Evolutionary conservation across 2,797 vertebrate species (phyloP).

Genomic region (Malacoctenus gilli): DNA sequence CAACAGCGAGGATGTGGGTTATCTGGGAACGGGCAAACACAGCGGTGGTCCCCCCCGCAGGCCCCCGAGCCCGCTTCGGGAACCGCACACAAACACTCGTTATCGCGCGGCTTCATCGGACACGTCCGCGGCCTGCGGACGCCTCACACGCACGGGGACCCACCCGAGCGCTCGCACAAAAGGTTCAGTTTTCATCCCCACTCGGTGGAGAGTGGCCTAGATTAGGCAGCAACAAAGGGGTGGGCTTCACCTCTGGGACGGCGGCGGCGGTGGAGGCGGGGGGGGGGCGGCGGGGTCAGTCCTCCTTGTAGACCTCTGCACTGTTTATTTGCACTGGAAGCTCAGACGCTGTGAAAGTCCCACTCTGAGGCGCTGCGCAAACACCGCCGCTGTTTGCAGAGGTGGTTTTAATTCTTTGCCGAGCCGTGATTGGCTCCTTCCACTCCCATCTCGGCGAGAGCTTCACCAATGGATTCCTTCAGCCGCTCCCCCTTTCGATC

Average conservation of each 20-base stretch:
- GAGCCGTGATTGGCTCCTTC: conserved; percentile 75
- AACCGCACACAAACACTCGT: conserved; percentile 64
- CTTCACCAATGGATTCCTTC: conserved; percentile 65
- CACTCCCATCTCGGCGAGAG: conserved; percentile 61
- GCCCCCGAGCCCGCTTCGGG: conserved; percentile 60
- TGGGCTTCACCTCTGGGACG: conserved; percentile 74
- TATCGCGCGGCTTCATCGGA: conserved; percentile 72
- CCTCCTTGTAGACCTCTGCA: conserved; percentile 78
- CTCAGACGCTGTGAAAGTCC: conserved; percentile 82
- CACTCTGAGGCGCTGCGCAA: conserved; percentile 78
- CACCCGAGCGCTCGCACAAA: conserved; percentile 50
- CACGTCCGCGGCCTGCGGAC: conserved; percentile 43
- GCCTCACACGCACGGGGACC: conserved; percentile 22
- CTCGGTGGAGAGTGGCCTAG: conserved; percentile 75
- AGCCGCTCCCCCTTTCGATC: conserved; percentile 21
- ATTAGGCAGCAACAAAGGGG: conserved; percentile 83
- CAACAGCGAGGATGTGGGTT: conserved; percentile 70
- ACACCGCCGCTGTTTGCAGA: conserved; percentile 81
- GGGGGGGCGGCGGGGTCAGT: conserved; percentile 40
- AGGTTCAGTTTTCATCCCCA: conserved; percentile 73
- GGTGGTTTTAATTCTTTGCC: conserved; percentile 83
- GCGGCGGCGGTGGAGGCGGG: conserved; percentile 60
- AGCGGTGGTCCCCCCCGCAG: conserved; percentile 55
- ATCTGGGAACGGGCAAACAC: conserved; percentile 72
- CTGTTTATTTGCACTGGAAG: conserved; percentile 87